Conservation (phyloP, 1,140 invertebrate species). For the Atta colombica region DNA sequence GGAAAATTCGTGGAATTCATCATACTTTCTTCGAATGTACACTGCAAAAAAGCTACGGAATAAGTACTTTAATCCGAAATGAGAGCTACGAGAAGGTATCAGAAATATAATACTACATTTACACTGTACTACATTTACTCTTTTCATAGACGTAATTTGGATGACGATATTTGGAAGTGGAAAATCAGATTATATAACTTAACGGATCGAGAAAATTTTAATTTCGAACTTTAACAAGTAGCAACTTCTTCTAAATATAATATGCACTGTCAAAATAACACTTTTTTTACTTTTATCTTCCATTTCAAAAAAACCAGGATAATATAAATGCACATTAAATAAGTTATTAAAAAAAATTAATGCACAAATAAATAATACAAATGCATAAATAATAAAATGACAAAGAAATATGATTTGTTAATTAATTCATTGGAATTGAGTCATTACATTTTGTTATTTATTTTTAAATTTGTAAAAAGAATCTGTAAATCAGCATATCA, state of each 20-base stretch:
- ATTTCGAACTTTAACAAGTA: neutral
- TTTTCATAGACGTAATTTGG: neutral
- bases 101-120: neutral
- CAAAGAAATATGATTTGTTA: neutral
- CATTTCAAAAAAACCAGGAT: neutral
- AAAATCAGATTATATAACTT: constrained; percentile 26
- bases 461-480: neutral
- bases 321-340: neutral
- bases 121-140: constrained; percentile 13
- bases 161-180: neutral
- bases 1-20: constrained; percentile 19
- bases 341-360: neutral
- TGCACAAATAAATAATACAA: neutral
- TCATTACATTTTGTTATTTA: neutral
- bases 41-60: constrained; percentile 1
- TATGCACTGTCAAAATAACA: neutral
- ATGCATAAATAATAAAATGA: constrained; percentile 4
- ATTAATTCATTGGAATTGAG: neutral
- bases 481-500: neutral
- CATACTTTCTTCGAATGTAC: constrained; percentile 12
- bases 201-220: constrained; percentile 18
- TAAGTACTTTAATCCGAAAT: constrained; percentile 36
- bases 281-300: neutral
- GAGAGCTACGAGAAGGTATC: neutral
- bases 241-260: neutral